Percentiles rank a stretch among this genome's conserved stretches.
Evolutionary conservation across 2,888 invertebrate species (phyloP).

Genomic region (Hyposoter dolosus): DNA sequence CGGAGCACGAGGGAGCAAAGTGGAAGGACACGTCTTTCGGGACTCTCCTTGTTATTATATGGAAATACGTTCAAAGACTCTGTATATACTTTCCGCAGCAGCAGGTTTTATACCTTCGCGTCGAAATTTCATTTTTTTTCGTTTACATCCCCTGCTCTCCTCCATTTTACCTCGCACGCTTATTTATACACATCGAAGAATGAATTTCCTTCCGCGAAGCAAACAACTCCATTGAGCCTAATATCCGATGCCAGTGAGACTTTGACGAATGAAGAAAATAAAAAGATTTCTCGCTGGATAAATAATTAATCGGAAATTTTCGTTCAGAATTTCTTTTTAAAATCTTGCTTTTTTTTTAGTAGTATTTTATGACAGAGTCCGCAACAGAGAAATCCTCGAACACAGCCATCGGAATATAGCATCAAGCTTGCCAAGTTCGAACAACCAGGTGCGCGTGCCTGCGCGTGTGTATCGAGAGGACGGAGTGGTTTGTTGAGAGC

Average conservation of each 20-base stretch:
- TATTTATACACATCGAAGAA: background rate
- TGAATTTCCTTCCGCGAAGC: background rate
- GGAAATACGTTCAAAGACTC: background rate
- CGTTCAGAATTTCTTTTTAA: no score
- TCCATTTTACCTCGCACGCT: background rate
- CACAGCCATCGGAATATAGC: no score
- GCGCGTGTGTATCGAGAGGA: no score
- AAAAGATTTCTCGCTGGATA: background rate
- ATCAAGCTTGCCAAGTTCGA: no score
- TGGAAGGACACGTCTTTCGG: constrained; percentile 18
- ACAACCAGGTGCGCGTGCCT: no score
- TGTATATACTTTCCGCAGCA: background rate
- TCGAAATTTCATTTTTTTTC: background rate
- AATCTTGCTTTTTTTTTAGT: no score
- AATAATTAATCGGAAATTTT: no score
- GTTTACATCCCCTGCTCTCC: background rate
- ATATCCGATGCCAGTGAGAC: background rate
- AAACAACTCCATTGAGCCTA: background rate
- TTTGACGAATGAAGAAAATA: background rate
- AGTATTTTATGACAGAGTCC: no score
- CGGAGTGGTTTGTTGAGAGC: no score
- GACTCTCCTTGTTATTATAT: constrained; percentile 35
- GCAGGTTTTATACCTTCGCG: no score
- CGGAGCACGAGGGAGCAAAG: background rate
- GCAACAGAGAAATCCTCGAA: no score